Evolutionary conservation across 2,888 invertebrate species (phyloP), one percentile per base, ranked within the genome.

Genomic region (Ametastegia equiseti): DNA sequence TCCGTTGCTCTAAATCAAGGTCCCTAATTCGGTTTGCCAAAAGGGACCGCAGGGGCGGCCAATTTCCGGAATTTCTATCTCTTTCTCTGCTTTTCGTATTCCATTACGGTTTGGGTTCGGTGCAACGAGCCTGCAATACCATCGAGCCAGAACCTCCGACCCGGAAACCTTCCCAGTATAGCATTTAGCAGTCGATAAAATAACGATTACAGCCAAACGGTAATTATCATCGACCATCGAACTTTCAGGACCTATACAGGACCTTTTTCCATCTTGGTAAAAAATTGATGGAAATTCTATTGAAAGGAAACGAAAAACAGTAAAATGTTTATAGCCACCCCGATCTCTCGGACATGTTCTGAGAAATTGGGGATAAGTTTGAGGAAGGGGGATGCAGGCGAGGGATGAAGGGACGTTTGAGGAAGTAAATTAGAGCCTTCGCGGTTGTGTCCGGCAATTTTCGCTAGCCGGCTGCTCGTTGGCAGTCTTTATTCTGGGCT

Each of bases 381-480:
- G 33, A 4, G 30, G 54, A 75, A 33, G 50, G 50, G 23, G 0
- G 50, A 45, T 30, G 50, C n/a, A n/a, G n/a, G 13, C 50, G 54
- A 50, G 47, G 71, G 47, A 54, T 45, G n/a, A 50, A 36, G 54
- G 75, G 45, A n/a, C n/a, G n/a, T n/a, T n/a, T n/a, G 54, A 15
- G 36, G 54, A 39, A 36, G 75, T 75, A 75, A 75, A 75, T 75
- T 75, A 54, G 75, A 75, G 54, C 75, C 75, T 75, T 75, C 50
- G 75, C 36, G 54, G 54, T 54, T 75, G 75, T 75, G 75, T 75
- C 75, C 75, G 75, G 75, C 54, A 75, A 75, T 75, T 75, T 75
- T 75, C 27, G 36, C 54, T 54, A 54, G 50, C 54, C 30, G 50
- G 19, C 33, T 45, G 71, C 27, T 45, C 45, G 45, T 71, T 45